phyloP scores from a whole-genome alignment of 64 coral and sea anemone genomes.

The Orbicella faveolata region DNA sequence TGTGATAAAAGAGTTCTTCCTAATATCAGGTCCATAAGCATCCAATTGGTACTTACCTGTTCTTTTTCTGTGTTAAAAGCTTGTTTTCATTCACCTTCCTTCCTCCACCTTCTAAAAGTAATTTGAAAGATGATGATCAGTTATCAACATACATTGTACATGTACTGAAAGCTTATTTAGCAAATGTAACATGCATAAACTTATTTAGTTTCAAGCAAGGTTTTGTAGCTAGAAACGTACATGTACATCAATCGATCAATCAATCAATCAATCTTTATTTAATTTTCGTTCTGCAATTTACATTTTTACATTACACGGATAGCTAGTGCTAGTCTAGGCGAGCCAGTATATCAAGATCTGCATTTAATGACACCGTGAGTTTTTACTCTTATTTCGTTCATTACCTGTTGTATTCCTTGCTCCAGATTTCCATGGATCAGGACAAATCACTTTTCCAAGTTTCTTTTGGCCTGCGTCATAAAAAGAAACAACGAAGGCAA shows the following conservation, averaged over 20 bases:
- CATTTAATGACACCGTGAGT: no score
- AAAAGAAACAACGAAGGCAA: background rate
- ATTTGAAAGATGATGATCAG: background rate
- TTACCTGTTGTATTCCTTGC: constrained; percentile 92
- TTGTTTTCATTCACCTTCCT: constrained; percentile 96
- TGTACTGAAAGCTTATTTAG: no score
- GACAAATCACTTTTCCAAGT: constrained; percentile 91
- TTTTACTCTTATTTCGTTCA: no score
- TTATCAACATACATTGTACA: no score
- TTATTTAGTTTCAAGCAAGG: background rate
- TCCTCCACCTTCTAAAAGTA: constrained; percentile 82
- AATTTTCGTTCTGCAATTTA: no score
- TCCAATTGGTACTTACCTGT: constrained; percentile 49
- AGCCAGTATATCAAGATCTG: no score
- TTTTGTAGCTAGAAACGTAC: background rate
- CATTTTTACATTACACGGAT: no score
- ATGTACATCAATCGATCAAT: background rate
- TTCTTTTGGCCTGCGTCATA: constrained; percentile 80
- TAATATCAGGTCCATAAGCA: no score
- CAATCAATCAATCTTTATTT: background rate
- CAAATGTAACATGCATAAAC: no score
- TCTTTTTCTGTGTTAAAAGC: constrained; percentile 93
- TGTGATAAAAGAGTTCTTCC: no score
- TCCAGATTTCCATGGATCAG: constrained; percentile 97
- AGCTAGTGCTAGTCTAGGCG: no score